Percentiles rank a stretch among this genome's conserved stretches.
These are phyloP conservation scores for Crepidodera aurea DNA, from an alignment of 2,888 invertebrate genomes.

Conservation along the genomic window DNA sequence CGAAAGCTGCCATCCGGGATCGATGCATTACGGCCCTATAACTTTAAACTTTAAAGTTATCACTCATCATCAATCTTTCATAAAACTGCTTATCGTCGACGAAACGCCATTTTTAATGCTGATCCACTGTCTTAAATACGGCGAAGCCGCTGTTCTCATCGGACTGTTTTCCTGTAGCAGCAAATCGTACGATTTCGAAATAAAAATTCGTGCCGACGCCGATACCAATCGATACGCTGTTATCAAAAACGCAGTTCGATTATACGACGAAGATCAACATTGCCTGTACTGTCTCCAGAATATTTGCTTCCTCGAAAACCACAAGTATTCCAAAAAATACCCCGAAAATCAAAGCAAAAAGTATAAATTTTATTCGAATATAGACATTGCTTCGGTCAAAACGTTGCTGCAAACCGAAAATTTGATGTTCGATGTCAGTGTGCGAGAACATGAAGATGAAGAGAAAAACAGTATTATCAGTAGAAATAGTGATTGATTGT, in stretches of 20 bases:
- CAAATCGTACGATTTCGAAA: constrained; percentile 32
- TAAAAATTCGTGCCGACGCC: constrained; percentile 32
- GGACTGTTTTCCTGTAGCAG: constrained; percentile 37
- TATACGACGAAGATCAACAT: constrained; percentile 39
- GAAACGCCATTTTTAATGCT: constrained; percentile 36
- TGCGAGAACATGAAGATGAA: constrained; percentile 17
- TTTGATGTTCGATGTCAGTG: constrained; percentile 35
- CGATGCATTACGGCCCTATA: constrained; percentile 27
- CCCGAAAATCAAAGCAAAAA: constrained; percentile 34
- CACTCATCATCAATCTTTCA: constrained; percentile 37
- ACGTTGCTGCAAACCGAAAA: constrained; percentile 35
- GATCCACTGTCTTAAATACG: constrained; percentile 37
- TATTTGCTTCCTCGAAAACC: constrained; percentile 33
- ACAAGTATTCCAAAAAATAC: constrained; percentile 36
- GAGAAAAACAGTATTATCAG: constrained; percentile 28
- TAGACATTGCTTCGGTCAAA: constrained; percentile 34
- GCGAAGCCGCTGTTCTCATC: constrained; percentile 36
- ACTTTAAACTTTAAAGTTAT: constrained; percentile 31
- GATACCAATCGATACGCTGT: constrained; percentile 27
- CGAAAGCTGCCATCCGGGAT: constrained; percentile 38
- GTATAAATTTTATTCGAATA: constrained; percentile 37
- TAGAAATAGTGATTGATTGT: constrained; percentile 23
- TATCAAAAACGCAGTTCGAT: constrained; percentile 31
- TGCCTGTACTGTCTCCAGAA: constrained; percentile 41
- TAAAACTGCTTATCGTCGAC: constrained; percentile 35